Percentiles rank a stretch among this genome's conserved stretches.
Evolutionary conservation across 2,888 invertebrate genomes (phyloP).

Genomic region (Theodoxus fluviatilis): DNA sequence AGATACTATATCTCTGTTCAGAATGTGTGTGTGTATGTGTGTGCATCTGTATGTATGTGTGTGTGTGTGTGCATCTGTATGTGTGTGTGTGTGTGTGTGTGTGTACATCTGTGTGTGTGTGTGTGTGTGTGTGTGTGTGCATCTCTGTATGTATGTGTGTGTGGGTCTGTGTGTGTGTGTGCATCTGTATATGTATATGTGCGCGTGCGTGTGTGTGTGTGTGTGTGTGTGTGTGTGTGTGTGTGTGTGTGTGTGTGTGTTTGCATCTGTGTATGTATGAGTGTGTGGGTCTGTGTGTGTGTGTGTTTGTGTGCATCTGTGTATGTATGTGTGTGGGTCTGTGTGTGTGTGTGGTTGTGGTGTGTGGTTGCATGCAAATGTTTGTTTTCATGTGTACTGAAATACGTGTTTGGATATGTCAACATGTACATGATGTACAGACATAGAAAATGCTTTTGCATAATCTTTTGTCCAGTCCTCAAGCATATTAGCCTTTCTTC

Average conservation of each 20-base stretch:
- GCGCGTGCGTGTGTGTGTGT: neutral
- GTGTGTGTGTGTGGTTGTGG: neutral
- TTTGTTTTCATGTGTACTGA: too few relatives aligned
- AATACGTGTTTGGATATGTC: too few relatives aligned
- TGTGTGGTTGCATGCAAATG: neutral
- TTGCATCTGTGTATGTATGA: neutral
- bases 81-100: neutral
- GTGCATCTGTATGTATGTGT: neutral
- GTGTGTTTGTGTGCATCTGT: neutral
- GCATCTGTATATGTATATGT: neutral
- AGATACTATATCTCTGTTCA: too few relatives aligned
- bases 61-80: neutral
- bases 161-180: neutral
- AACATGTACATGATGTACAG: too few relatives aligned
- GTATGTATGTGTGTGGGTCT: slow-evolving; percentile 8
- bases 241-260: slow-evolving; percentile 1
- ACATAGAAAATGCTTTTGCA: too few relatives aligned
- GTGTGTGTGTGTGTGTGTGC: neutral
- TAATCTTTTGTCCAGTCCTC: too few relatives aligned
- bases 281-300: neutral
- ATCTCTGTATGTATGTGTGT: slow-evolving; percentile 10
- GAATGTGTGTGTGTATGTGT: slow-evolving; percentile 7
- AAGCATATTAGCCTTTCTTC: neutral
- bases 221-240: slow-evolving; percentile 11
- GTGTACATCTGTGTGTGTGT: neutral